These are phyloP conservation scores for Lasioglossum oenotherae DNA, from an alignment of 2,888 invertebrate genomes.

Conservation along the genomic window DNA sequence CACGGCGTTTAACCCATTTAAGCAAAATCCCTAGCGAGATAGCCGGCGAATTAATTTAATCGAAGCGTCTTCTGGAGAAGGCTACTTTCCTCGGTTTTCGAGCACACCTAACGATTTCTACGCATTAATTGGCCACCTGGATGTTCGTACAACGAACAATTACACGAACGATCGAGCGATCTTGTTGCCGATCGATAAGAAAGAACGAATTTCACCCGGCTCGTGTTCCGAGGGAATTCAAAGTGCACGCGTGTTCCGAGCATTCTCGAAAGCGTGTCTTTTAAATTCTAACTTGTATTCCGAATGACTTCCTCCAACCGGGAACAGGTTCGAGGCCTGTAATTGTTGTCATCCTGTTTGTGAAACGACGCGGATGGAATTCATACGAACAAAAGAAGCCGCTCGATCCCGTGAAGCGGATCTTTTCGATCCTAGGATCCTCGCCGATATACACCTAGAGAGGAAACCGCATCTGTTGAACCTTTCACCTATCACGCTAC, in stretches of 20 bases:
- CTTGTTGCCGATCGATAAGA: not conserved
- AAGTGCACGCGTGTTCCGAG: not conserved
- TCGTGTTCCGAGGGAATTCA: not conserved
- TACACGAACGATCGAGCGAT: conserved; percentile 2
- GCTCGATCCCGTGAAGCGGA: conserved; percentile 3
- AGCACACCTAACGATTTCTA: conserved; percentile 13
- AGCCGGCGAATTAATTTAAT: conserved; percentile 22
- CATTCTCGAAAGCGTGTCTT: not conserved
- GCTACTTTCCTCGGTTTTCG: conserved; percentile 32
- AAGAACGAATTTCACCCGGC: not conserved
- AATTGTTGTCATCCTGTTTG: conserved; percentile 33
- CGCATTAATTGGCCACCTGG: not conserved
- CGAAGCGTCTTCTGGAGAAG: not conserved
- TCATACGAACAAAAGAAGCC: conserved; percentile 3
- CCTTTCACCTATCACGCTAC: conserved; percentile 82
- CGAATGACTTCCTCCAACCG: not conserved
- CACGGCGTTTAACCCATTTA: not conserved
- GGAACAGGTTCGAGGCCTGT: conserved; percentile 21
- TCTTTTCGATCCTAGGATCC: conserved; percentile 29
- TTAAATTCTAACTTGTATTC: not conserved
- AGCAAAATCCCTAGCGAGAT: conserved; percentile 1
- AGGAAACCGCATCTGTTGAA: conserved; percentile 74
- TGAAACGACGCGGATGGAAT: not conserved
- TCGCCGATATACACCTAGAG: conserved; percentile 13
- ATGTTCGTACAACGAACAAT: not conserved